Evolutionary conservation across 2,797 vertebrate species (phyloP).

Genomic region (Pelodytes ibericus): DNA sequence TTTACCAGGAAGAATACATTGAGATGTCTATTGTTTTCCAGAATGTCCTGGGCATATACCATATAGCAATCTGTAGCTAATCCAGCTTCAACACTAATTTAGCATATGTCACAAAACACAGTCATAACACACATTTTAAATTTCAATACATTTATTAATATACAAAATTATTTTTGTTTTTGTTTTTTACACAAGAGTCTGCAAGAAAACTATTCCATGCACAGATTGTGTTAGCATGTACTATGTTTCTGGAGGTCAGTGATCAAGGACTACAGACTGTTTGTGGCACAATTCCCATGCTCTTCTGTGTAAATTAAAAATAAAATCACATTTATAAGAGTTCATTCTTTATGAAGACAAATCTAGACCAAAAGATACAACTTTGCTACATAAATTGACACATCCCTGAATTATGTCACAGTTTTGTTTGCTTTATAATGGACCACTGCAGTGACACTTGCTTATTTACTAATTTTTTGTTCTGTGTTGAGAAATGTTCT

Average conservation of each 20-base stretch:
- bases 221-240: constrained; percentile 78
- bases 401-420: constrained; percentile 51
- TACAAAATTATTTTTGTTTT: constrained; percentile 84
- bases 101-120: constrained; percentile 1
- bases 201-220: constrained; percentile 78
- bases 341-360: constrained; percentile 15
- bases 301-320: constrained; percentile 41
- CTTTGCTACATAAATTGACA: constrained; percentile 48
- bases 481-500: constrained; percentile 54
- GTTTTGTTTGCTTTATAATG: constrained; percentile 47
- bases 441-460: constrained; percentile 56
- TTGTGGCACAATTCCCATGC: constrained; percentile 40
- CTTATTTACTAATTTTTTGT: constrained; percentile 56
- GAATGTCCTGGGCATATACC: too few species aligned
- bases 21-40: too few species aligned
- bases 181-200: constrained; percentile 77
- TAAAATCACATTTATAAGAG: constrained; percentile 60
- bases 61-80: too few species aligned
- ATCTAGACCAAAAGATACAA: constrained; percentile 23
- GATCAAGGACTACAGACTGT: constrained; percentile 66
- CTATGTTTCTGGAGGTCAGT: constrained; percentile 59
- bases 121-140: constrained; percentile 73
- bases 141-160: constrained; percentile 93
- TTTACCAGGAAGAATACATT: too few species aligned
- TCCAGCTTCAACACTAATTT: too few species aligned